Evolutionary conservation across 2,888 invertebrate genomes (phyloP).

Genomic region (Temnothorax ravouxi): DNA sequence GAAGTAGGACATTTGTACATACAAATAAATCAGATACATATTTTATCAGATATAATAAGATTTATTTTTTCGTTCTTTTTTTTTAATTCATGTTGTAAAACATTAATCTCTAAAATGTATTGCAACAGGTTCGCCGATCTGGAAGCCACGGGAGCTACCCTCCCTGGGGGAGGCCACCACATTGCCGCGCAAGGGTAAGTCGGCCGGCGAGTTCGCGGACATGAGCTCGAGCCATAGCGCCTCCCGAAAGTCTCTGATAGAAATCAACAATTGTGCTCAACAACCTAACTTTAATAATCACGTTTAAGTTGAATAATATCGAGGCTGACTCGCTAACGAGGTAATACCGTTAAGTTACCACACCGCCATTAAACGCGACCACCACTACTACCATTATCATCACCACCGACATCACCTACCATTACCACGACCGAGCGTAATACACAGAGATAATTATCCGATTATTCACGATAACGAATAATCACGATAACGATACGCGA

Average conservation of each 20-base stretch:
- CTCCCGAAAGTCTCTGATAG: slow-evolving; percentile 88
- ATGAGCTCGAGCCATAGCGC: slow-evolving; percentile 88
- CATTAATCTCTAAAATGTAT: not conserved
- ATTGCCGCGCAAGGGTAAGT: slow-evolving; percentile 89
- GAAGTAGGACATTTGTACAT: not conserved
- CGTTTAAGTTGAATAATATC: slow-evolving; percentile 84
- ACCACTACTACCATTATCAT: slow-evolving; percentile 38
- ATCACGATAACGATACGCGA: slow-evolving; percentile 28
- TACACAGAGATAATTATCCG: slow-evolving; percentile 63
- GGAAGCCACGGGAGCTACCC: slow-evolving; percentile 96
- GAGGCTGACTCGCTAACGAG: slow-evolving; percentile 70
- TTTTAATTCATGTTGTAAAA: too few species aligned
- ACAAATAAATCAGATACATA: not conserved
- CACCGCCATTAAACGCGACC: slow-evolving; percentile 26
- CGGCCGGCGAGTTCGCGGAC: slow-evolving; percentile 86
- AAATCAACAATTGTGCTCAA: slow-evolving; percentile 87
- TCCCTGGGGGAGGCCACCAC: slow-evolving; percentile 89
- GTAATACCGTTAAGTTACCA: slow-evolving; percentile 64
- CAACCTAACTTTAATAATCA: slow-evolving; percentile 86
- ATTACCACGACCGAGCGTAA: slow-evolving; percentile 2
- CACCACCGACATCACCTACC: slow-evolving; percentile 43
- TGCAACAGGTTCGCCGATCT: slow-evolving; percentile 96
- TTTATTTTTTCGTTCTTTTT: not conserved
- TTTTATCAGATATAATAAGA: not conserved
- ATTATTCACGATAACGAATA: slow-evolving; percentile 62